Evolutionary conservation across 1,140 invertebrate species (phyloP).

Genomic region (Himalopsyche phryganea): DNA sequence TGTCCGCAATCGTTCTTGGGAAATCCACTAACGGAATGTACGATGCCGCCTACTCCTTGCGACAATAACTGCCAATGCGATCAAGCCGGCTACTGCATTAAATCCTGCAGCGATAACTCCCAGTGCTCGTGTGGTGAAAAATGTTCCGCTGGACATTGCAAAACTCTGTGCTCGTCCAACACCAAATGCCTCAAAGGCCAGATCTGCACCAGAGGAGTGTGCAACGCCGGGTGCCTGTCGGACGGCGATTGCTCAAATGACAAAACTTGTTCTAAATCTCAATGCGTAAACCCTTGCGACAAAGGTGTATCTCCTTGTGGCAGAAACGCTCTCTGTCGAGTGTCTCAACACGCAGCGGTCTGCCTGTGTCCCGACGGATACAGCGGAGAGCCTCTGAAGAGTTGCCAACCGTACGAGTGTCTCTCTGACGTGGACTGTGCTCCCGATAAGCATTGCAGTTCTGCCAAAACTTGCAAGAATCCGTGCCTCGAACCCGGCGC

Average conservation of each 20-base stretch:
- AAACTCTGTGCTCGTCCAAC: conserved; percentile 57
- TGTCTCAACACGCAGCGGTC: conserved; percentile 73
- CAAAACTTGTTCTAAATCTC: conserved; percentile 69
- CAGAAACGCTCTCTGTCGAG: conserved; percentile 69
- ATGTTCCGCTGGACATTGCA: conserved; percentile 61
- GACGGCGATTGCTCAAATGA: conserved; percentile 77
- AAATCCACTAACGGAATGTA: conserved; percentile 73
- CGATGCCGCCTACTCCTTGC: conserved; percentile 62
- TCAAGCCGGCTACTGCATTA: conserved; percentile 71
- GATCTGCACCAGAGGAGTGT: conserved; percentile 52
- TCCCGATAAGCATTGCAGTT: conserved; percentile 69
- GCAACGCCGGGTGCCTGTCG: conserved; percentile 68
- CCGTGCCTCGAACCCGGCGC: conserved; percentile 72
- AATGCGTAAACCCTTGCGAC: conserved; percentile 75
- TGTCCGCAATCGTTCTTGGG: conserved; percentile 78
- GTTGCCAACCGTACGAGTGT: conserved; percentile 75
- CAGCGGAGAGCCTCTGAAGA: conserved; percentile 70
- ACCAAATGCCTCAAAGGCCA: conserved; percentile 53
- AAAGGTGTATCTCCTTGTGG: conserved; percentile 60
- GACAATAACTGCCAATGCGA: conserved; percentile 70
- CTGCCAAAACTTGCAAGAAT: conserved; percentile 74
- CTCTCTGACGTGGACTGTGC: conserved; percentile 74
- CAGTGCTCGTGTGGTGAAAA: conserved; percentile 76
- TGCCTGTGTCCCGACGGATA: conserved; percentile 83
- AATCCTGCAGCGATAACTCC: conserved; percentile 60